Conservation (phyloP, 2,113 vertebrate genomes). For the Origma solitaria region DNA sequence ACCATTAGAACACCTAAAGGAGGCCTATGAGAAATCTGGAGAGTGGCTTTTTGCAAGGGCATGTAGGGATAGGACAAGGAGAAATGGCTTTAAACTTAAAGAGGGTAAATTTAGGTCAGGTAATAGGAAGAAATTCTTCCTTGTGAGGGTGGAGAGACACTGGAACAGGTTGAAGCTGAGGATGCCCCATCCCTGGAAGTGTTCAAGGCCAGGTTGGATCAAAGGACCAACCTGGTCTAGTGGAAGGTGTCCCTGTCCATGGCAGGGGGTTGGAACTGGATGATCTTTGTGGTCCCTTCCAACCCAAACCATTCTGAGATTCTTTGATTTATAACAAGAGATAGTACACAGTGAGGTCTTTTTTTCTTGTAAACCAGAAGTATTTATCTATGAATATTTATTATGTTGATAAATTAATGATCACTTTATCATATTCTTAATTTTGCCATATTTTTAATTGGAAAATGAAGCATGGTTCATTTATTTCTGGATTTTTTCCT, state of each 20-base stretch:
- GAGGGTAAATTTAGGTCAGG: background rate
- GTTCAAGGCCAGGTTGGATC: background rate
- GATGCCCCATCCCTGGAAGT: background rate
- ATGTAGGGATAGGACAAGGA: background rate
- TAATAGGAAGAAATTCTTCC: background rate
- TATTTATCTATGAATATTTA: background rate
- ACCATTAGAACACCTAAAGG: background rate
- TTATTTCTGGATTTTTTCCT: background rate
- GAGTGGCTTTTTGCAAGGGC: background rate
- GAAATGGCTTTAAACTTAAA: background rate
- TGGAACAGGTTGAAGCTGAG: background rate
- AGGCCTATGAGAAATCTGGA: background rate
- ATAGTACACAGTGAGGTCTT: background rate
- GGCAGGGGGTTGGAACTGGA: background rate
- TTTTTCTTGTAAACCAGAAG: background rate
- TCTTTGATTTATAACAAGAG: background rate
- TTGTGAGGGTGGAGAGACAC: background rate
- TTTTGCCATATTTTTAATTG: slow-evolving; percentile 5
- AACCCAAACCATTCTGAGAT: background rate
- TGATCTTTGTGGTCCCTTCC: background rate
- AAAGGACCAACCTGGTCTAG: background rate
- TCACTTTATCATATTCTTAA: background rate
- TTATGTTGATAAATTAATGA: background rate
- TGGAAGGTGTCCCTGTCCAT: background rate
- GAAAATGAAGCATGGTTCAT: background rate